Conservation (phyloP, 2,888 invertebrate genomes). For the Lucinisca nassula region DNA sequence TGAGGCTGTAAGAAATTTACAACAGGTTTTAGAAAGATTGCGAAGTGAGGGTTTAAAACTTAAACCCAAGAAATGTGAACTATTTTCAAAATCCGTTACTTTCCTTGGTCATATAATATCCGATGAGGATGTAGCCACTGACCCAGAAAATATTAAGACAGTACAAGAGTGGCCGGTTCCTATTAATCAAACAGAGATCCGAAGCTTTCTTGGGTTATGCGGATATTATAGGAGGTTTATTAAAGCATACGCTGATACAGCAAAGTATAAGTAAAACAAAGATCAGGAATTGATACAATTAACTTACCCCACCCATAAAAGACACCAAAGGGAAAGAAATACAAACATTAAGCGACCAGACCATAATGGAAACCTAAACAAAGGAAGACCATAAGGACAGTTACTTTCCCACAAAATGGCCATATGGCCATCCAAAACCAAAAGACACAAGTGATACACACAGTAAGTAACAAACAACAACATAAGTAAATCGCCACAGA, state of each 20-base stretch:
- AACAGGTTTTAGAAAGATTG: constrained; percentile 42
- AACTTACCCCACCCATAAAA: too few species aligned
- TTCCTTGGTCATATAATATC: constrained; percentile 48
- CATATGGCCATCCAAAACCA: too few species aligned
- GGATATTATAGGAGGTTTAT: constrained; percentile 48
- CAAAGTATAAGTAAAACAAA: too few species aligned
- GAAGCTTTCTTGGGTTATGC: constrained; percentile 36
- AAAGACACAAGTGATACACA: too few species aligned
- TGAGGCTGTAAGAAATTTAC: constrained; percentile 34
- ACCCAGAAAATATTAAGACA: constrained; percentile 25
- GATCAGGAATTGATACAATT: too few species aligned
- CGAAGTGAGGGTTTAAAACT: constrained; percentile 51
- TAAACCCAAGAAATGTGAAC: constrained; percentile 44
- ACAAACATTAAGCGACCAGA: too few species aligned
- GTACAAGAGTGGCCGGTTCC: constrained; percentile 45
- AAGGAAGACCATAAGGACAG: too few species aligned
- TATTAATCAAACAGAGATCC: constrained; percentile 18
- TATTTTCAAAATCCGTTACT: constrained; percentile 11
- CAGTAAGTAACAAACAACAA: too few species aligned
- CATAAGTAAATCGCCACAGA: too few species aligned
- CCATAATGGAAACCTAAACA: too few species aligned
- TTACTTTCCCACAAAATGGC: too few species aligned
- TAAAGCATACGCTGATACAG: constrained; percentile 31
- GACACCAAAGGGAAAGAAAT: too few species aligned
- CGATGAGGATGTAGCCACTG: constrained; percentile 24